These are phyloP conservation scores for Tridacna crocea DNA, from an alignment of 2,888 invertebrate genomes.

Conservation along the genomic window DNA sequence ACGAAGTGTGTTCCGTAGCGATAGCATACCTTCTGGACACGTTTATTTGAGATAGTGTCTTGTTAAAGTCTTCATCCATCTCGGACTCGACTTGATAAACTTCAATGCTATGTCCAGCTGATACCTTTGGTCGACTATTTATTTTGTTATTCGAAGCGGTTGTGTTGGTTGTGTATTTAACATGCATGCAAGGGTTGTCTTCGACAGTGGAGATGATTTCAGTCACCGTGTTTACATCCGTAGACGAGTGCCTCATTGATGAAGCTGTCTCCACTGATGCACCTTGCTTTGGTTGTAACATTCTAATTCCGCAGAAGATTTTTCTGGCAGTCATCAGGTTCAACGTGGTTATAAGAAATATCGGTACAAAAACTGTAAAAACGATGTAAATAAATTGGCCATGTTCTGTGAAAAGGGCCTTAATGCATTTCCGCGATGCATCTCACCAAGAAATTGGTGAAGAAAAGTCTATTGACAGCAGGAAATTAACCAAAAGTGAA, in stretches of 20 bases:
- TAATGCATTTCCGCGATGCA: no score
- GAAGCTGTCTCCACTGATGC: neutral
- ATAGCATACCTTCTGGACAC: neutral
- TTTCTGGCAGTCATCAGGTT: constrained; percentile 14
- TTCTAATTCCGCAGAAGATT: constrained; percentile 5
- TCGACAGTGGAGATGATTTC: constrained; percentile 3
- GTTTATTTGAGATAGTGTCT: neutral
- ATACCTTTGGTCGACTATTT: neutral
- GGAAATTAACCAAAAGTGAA: no score
- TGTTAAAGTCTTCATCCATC: neutral
- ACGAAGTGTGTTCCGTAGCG: no score
- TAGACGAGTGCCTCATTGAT: neutral
- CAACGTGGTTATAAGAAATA: neutral
- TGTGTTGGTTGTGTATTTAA: neutral
- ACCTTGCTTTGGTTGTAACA: neutral
- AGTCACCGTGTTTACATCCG: constrained; percentile 4
- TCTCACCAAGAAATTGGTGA: no score
- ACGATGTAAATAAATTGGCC: no score
- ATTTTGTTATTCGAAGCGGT: neutral
- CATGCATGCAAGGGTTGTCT: neutral
- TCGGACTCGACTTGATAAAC: neutral
- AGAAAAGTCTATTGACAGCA: no score
- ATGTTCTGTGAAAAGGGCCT: no score
- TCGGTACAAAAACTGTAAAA: neutral
- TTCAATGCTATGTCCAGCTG: neutral